These are phyloP conservation scores for Lithophane socia DNA, from an alignment of 2,888 invertebrate genomes.

Conservation along the genomic window DNA sequence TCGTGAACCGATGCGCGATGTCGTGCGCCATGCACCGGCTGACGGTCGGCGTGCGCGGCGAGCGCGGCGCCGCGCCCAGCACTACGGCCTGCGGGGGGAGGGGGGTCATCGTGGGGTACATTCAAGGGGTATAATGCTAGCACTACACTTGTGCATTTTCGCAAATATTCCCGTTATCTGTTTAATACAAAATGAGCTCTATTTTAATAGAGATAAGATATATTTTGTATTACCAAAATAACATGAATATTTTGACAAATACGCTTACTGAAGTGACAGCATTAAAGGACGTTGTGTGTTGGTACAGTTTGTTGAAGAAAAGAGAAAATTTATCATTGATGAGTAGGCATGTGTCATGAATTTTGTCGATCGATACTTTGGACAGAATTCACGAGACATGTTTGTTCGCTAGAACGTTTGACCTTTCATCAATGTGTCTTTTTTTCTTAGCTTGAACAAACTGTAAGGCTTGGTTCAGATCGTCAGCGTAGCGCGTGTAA, in stretches of 20 bases:
- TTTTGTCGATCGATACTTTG: conserved; percentile 19
- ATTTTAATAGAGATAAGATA: rapidly evolving
- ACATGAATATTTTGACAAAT: conserved; percentile 10
- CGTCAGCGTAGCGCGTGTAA: conserved; percentile 7
- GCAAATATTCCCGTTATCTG: neutral
- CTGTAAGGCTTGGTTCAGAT: conserved; percentile 33
- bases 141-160: neutral
- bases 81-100: conserved; percentile 10
- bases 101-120: neutral
- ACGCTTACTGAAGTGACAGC: neutral
- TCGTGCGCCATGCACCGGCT: conserved; percentile 94
- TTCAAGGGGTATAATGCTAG: neutral
- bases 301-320: conserved; percentile 23
- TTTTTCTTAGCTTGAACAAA: conserved; percentile 36
- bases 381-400: conserved; percentile 8
- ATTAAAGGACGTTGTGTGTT: conserved; percentile 8
- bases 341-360: neutral
- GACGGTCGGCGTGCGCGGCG: conserved; percentile 94
- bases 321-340: conserved; percentile 10
- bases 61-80: conserved; percentile 86
- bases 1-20: conserved; percentile 97
- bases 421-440: neutral
- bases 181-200: conserved; percentile 17
- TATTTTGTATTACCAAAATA: conserved; percentile 15
- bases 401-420: neutral